phyloP scores from a whole-genome alignment of 2,797 vertebrate species.

The Pampus argenteus region DNA sequence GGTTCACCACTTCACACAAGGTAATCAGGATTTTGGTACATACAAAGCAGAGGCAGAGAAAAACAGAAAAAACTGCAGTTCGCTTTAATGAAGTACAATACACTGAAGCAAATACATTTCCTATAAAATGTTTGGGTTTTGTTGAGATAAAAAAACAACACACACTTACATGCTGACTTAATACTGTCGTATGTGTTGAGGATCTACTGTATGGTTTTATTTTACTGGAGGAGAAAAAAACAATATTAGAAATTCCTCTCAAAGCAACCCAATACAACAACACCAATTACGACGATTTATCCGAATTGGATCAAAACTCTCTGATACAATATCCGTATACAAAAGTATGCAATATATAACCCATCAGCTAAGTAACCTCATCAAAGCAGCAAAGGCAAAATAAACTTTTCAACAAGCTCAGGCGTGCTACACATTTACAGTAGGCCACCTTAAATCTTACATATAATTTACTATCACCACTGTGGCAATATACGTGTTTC shows the following conservation, averaged over 20 bases:
- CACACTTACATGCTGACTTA: background rate
- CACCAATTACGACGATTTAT: background rate
- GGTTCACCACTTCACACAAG: constrained; percentile 21
- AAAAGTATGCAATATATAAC: no score
- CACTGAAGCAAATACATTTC: background rate
- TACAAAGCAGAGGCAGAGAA: constrained; percentile 23
- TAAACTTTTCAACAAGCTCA: background rate
- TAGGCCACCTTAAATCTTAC: no score
- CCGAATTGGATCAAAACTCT: background rate
- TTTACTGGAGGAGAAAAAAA: background rate
- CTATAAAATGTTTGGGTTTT: background rate
- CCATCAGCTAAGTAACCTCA: background rate
- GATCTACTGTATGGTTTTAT: background rate
- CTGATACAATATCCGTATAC: no score
- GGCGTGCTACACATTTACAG: no score
- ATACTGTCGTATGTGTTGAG: background rate
- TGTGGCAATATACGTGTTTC: constrained; percentile 7
- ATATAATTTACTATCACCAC: no score
- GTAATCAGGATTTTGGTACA: background rate
- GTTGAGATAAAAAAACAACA: background rate
- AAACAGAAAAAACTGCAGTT: background rate
- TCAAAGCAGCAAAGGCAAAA: background rate
- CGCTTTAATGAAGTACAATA: background rate
- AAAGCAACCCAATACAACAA: background rate
- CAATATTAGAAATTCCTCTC: background rate